Base-by-base conservation (phyloP, 1,140 invertebrate species). In the Callitettix versicolor region DNA sequence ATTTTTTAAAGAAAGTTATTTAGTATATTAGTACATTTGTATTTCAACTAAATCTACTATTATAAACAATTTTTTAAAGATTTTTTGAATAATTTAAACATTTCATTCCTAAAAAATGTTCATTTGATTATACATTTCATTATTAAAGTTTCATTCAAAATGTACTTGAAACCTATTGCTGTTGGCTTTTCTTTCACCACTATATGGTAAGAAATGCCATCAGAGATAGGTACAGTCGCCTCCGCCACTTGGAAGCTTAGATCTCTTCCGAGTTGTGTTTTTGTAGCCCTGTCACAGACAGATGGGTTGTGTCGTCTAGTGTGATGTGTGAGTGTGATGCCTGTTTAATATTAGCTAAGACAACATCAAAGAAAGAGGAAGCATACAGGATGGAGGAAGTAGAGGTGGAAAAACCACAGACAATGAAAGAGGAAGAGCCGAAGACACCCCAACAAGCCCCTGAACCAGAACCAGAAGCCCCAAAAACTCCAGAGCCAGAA, bases 321-420 rank as follows among this genome's bases (percentile, higher is more conserved):
- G 47, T 49, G n/a, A 51, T 51, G 55, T 60, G 50, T 56, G 54
- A 59, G 50, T 56, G 55, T 57, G 12, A 53, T 22, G 51, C 53
- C 43, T 58, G 22, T 56, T 53, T 20, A 34, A 41, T 54, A 53
- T 52, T 34, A 48, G 52, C 44, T 14, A 40, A 51, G 34, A 42
- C 56, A 43, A 41, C 49, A 22, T 11, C 17, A 17, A 20, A 41
- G 40, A 36, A 57, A 14, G 30, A 26, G 1, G 40, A 43, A 9
- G 15, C 17, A 34, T 14, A 47, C 18, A 3, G 6, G 33, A 3
- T 30, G 3, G 44, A 41, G 33, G 34, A 12, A 7, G 33, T n/a
- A 12, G 21, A 49, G 30, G 41, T 30, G 2, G 40, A 43, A 22
- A 17, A 42, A n/a, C 51, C 51, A 11, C 33, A 34, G 15, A 33